Percentiles rank a stretch among this genome's conserved stretches.
Conservation (phyloP, 2,113 vertebrate genomes). For the Dromaius novaehollandiae region DNA sequence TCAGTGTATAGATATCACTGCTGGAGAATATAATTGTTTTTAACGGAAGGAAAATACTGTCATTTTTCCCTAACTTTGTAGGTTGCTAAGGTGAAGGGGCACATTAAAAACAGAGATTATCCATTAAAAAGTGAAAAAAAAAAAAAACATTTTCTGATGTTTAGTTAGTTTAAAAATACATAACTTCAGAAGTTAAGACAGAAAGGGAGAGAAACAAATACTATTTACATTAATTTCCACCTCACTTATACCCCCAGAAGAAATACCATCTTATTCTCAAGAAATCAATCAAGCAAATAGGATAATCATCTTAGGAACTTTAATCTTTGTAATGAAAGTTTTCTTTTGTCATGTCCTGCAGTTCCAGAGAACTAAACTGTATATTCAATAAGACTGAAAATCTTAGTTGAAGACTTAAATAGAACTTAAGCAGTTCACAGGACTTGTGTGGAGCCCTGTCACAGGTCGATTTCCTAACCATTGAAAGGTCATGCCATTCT, state of each 20-base stretch:
- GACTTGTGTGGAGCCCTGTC: neutral
- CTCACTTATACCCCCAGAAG: neutral
- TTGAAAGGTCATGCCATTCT: slow-evolving; percentile 28
- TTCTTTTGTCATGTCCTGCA: neutral
- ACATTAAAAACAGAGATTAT: neutral
- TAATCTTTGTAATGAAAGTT: neutral
- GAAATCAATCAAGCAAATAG: neutral
- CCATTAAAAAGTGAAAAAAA: neutral
- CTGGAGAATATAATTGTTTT: neutral
- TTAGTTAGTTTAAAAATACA: neutral
- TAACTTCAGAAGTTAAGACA: neutral
- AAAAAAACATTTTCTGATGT: neutral
- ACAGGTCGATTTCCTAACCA: neutral
- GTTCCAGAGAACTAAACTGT: neutral
- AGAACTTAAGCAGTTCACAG: neutral
- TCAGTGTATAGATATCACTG: neutral
- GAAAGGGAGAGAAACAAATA: neutral
- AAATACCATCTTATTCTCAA: neutral
- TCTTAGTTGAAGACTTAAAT: neutral
- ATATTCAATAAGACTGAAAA: neutral
- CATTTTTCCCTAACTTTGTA: neutral
- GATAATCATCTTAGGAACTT: neutral
- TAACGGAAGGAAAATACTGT: neutral
- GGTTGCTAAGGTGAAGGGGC: neutral
- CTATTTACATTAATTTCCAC: neutral